phyloP scores from a whole-genome alignment of 2,113 vertebrate genomes.

The Corapipo altera region DNA sequence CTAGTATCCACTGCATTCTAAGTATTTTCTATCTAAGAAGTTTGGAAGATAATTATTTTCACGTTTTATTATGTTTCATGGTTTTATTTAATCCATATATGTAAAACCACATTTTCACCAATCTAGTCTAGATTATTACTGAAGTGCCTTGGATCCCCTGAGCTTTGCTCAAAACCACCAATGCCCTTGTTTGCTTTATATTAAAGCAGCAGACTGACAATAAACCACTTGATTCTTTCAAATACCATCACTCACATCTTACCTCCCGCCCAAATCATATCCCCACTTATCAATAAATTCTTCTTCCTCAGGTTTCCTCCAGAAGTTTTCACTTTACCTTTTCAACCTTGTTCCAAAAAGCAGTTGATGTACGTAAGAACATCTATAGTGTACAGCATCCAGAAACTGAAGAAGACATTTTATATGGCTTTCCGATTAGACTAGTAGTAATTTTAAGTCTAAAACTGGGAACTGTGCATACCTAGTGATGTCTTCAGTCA shows the following conservation, averaged over 20 bases:
- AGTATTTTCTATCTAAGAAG: background rate
- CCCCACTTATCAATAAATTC: background rate
- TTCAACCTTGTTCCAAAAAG: background rate
- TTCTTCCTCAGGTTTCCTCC: background rate
- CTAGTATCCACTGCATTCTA: background rate
- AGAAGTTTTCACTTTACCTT: background rate
- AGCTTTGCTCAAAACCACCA: fast-evolving
- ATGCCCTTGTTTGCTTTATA: background rate
- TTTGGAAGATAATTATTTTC: background rate
- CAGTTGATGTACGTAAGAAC: background rate
- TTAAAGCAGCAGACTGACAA: background rate
- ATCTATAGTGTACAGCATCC: background rate
- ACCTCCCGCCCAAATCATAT: background rate
- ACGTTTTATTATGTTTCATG: background rate
- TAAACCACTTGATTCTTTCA: background rate
- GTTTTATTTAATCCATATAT: background rate
- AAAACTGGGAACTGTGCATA: slow-evolving; percentile 52
- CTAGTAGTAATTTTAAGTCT: background rate
- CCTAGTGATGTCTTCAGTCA: slow-evolving; percentile 97
- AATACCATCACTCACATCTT: background rate
- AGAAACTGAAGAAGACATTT: background rate
- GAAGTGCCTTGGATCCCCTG: background rate
- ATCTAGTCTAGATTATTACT: background rate
- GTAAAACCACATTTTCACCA: background rate
- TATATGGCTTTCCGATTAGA: background rate